A percentile compares a stretch with the other conserved stretches of the same genome.
Evolutionary conservation across 1,140 invertebrate species (phyloP).

Genomic region (Solenopsis fugax): DNA sequence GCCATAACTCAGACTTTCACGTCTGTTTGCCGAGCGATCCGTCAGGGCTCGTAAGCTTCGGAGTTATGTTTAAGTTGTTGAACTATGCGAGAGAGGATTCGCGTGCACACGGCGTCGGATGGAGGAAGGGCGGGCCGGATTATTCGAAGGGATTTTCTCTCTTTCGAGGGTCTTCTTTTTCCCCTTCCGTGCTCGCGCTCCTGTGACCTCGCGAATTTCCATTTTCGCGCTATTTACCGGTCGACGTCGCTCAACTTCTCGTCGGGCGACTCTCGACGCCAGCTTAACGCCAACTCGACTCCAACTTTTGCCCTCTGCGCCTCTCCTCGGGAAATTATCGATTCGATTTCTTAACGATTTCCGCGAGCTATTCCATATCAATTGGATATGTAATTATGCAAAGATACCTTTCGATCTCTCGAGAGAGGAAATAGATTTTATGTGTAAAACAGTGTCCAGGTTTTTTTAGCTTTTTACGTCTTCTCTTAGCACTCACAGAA

Average conservation of each 20-base stretch:
- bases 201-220: slow-evolving; percentile 53
- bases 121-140: slow-evolving; percentile 73
- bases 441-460: neutral
- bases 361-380: neutral
- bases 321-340: neutral
- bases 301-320: neutral
- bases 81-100: slow-evolving; percentile 80
- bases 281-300: slow-evolving; percentile 26
- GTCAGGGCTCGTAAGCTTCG: slow-evolving; percentile 84
- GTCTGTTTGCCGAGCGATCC: slow-evolving; percentile 84
- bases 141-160: slow-evolving; percentile 80
- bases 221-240: slow-evolving; percentile 61
- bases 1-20: slow-evolving; percentile 85
- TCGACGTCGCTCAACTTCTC: slow-evolving; percentile 51
- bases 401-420: neutral
- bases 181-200: slow-evolving; percentile 41
- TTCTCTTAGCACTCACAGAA: neutral
- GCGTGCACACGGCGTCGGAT: slow-evolving; percentile 50
- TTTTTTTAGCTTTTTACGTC: neutral
- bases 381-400: slow-evolving; percentile 9
- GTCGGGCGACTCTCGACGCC: slow-evolving; percentile 7
- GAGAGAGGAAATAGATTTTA: neutral
- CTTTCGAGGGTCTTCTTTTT: slow-evolving; percentile 74
- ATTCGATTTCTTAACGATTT: slow-evolving; percentile 27
- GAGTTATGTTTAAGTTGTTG: slow-evolving; percentile 86